These are phyloP conservation scores for Eupithecia abbreviata DNA, from an alignment of 2,888 invertebrate species.

Conservation along the genomic window DNA sequence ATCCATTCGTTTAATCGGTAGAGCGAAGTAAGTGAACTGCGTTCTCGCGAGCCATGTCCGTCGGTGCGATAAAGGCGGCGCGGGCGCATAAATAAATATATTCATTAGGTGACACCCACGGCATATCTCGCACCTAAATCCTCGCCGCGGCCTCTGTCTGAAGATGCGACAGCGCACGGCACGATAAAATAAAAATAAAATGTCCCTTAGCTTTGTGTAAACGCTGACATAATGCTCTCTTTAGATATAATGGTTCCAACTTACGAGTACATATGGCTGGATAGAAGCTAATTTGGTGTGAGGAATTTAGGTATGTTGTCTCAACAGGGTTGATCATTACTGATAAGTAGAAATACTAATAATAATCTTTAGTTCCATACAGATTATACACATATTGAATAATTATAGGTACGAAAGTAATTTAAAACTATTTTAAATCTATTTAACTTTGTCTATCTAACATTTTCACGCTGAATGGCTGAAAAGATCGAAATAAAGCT, in stretches of 20 bases:
- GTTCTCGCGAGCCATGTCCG: constrained; percentile 53
- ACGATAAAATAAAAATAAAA: constrained; percentile 53
- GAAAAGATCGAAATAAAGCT: no score
- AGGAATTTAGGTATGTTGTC: neutral
- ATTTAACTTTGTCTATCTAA: no score
- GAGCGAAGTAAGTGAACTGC: constrained; percentile 37
- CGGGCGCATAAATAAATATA: constrained; percentile 79
- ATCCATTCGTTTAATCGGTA: constrained; percentile 37
- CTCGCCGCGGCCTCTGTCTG: constrained; percentile 75
- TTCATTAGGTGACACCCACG: constrained; percentile 84
- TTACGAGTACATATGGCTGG: neutral
- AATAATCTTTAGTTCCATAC: no score
- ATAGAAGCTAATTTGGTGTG: constrained; percentile 11
- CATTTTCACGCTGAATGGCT: no score
- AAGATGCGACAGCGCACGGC: constrained; percentile 53
- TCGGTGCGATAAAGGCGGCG: constrained; percentile 71
- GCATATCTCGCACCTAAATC: constrained; percentile 80
- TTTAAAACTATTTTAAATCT: no score
- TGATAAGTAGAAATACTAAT: no score
- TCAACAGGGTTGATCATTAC: neutral
- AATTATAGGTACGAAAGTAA: no score
- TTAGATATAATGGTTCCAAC: constrained; percentile 1
- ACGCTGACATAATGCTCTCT: constrained; percentile 30
- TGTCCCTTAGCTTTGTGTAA: constrained; percentile 32
- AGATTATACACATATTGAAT: no score